A percentile compares a stretch with the other conserved stretches of the same genome.
These are phyloP conservation scores for Physocephala rufipes DNA, from an alignment of 2,888 invertebrate genomes.

Conservation along the genomic window DNA sequence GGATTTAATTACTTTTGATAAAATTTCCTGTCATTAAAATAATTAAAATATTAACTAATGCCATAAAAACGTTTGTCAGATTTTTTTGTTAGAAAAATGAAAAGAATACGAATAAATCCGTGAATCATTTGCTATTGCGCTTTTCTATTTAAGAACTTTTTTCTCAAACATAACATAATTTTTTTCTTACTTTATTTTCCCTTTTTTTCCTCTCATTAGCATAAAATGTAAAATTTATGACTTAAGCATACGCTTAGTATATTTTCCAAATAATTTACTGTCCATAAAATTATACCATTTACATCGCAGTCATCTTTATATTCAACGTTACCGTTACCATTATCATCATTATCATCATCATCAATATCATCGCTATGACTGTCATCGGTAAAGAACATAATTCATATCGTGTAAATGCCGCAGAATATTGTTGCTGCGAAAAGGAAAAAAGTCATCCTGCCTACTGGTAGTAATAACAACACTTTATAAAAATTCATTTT, in stretches of 20 bases:
- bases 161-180: not conserved
- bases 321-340: not conserved
- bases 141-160: not conserved
- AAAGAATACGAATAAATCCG: not conserved
- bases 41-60: too few relatives aligned
- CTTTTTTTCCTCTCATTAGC: conserved; percentile 13
- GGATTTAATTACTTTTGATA: not conserved
- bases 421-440: not conserved
- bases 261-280: conserved; percentile 35
- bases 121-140: conserved; percentile 1
- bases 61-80: not conserved
- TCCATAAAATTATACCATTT: conserved; percentile 21
- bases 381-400: conserved; percentile 10
- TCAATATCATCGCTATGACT: conserved; percentile 9
- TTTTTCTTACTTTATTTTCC: not conserved
- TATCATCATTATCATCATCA: conserved; percentile 10
- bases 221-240: conserved; percentile 31
- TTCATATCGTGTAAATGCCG: conserved; percentile 10
- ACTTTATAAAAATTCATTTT: conserved; percentile 61
- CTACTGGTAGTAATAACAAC: too few relatives aligned
- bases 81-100: too few relatives aligned
- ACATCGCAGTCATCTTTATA: conserved; percentile 12
- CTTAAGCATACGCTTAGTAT: conserved; percentile 15
- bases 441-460: conserved; percentile 8
- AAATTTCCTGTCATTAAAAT: too few relatives aligned